Conservation (phyloP, 2,888 invertebrate species). For the Hylaea fasciaria region DNA sequence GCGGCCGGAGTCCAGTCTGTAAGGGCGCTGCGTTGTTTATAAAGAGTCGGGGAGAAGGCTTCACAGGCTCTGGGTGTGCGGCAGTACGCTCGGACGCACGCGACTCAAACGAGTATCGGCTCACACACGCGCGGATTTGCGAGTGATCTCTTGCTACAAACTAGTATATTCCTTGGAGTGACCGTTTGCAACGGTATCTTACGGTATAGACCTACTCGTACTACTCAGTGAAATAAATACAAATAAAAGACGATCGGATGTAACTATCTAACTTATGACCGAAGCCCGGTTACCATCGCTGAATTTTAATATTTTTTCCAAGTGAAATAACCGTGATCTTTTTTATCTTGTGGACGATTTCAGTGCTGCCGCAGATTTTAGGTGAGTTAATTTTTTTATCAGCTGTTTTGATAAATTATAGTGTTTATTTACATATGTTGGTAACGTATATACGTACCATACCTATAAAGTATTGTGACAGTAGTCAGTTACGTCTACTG, state of each 20-base stretch:
- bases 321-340: slow-evolving; percentile 45
- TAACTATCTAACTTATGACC: not conserved
- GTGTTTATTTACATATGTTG: slow-evolving; percentile 34
- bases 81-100: slow-evolving; percentile 57
- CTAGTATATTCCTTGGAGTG: too few relatives aligned
- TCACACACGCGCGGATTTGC: too few relatives aligned
- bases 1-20: slow-evolving; percentile 52
- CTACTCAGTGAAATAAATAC: not conserved
- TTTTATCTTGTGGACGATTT: slow-evolving; percentile 44
- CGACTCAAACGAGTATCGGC: slow-evolving; percentile 30
- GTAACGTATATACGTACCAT: too few relatives aligned
- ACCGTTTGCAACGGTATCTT: not conserved
- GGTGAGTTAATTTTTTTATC: slow-evolving; percentile 44
- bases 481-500: too few relatives aligned
- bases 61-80: slow-evolving; percentile 55
- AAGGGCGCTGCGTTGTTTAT: slow-evolving; percentile 67
- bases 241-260: slow-evolving; percentile 9
- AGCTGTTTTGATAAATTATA: not conserved
- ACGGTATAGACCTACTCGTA: too few relatives aligned
- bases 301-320: slow-evolving; percentile 26
- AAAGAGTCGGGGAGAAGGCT: slow-evolving; percentile 65
- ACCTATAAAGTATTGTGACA: too few relatives aligned
- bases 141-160: too few relatives aligned
- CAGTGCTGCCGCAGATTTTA: slow-evolving; percentile 41
- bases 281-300: slow-evolving; percentile 9